These are phyloP conservation scores for Perognathus longimembris DNA, from an alignment of 2,113 vertebrate genomes.

Conservation along the genomic window DNA sequence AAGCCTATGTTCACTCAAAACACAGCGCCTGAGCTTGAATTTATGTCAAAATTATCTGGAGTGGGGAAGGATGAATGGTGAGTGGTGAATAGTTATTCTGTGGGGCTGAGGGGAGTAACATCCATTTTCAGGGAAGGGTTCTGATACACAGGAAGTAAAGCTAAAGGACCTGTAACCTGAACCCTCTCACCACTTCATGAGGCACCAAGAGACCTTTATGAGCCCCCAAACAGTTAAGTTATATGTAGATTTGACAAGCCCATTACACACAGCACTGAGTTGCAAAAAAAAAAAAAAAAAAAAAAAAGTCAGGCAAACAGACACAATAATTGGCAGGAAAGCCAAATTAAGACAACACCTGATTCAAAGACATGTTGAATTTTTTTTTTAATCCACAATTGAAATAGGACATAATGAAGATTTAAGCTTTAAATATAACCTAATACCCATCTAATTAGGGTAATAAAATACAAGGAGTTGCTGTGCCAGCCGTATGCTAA, in stretches of 20 bases:
- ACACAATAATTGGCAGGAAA: slow-evolving; percentile 36
- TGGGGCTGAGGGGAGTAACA: not conserved
- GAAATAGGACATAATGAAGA: slow-evolving; percentile 58
- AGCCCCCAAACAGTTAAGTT: not conserved
- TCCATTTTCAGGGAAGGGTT: too few relatives aligned
- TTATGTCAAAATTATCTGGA: too few relatives aligned
- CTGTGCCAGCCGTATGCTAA: slow-evolving; percentile 25
- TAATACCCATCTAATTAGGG: slow-evolving; percentile 62
- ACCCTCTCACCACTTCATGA: not conserved
- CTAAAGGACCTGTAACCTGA: too few relatives aligned
- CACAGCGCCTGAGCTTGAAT: too few relatives aligned
- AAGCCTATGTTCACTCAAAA: too few relatives aligned
- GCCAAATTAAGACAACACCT: slow-evolving; percentile 41
- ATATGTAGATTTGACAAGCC: not conserved
- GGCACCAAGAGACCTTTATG: not conserved
- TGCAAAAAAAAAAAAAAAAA: not conserved
- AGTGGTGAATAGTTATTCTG: too few relatives aligned
- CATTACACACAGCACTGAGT: not conserved
- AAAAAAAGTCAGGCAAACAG: not conserved
- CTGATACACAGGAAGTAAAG: not conserved
- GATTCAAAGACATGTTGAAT: slow-evolving; percentile 42
- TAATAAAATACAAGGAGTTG: slow-evolving; percentile 46
- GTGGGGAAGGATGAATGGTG: not conserved
- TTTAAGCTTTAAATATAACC: slow-evolving; percentile 63
- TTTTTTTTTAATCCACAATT: slow-evolving; percentile 54